Evolutionary conservation across 1,140 invertebrate species (phyloP).

Genomic region (Nasonia giraulti): DNA sequence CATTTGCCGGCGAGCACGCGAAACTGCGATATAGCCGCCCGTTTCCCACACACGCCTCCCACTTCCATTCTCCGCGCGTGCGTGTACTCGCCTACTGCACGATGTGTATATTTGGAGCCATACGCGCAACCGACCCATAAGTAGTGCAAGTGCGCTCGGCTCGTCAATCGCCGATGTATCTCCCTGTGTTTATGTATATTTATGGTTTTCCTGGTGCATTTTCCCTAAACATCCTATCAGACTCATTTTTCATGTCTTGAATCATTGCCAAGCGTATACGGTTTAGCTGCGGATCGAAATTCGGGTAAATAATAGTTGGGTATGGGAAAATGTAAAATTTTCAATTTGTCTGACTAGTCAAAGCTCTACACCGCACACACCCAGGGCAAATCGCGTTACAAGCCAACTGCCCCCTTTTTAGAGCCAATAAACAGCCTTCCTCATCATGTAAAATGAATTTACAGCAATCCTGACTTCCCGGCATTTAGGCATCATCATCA

Average conservation of each 20-base stretch:
- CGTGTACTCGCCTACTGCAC: background rate
- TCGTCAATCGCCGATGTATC: background rate
- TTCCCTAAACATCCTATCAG: background rate
- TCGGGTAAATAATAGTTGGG: too few relatives aligned
- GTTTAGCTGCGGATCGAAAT: too few relatives aligned
- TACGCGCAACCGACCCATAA: background rate
- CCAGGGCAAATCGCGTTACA: background rate
- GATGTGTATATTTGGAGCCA: background rate
- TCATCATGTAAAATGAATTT: background rate
- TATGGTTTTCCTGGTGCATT: background rate
- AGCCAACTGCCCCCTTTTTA: background rate
- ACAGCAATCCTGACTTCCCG: background rate
- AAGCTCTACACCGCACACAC: background rate
- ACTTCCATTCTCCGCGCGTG: background rate
- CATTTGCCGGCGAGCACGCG: slow-evolving; percentile 19
- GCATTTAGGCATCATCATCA: background rate
- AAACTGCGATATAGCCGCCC: background rate
- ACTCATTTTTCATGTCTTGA: background rate
- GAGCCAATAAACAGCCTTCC: background rate
- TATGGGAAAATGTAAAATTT: too few relatives aligned
- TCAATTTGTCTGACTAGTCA: background rate
- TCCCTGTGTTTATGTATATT: slow-evolving; percentile 1
- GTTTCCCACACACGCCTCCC: background rate
- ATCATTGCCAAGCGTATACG: background rate
- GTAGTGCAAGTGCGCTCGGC: too few relatives aligned